A percentile compares a stretch with the other conserved stretches of the same genome.
These are phyloP conservation scores for Paguma larvata DNA, from an alignment of 2,797 vertebrate species.

Conservation along the genomic window DNA sequence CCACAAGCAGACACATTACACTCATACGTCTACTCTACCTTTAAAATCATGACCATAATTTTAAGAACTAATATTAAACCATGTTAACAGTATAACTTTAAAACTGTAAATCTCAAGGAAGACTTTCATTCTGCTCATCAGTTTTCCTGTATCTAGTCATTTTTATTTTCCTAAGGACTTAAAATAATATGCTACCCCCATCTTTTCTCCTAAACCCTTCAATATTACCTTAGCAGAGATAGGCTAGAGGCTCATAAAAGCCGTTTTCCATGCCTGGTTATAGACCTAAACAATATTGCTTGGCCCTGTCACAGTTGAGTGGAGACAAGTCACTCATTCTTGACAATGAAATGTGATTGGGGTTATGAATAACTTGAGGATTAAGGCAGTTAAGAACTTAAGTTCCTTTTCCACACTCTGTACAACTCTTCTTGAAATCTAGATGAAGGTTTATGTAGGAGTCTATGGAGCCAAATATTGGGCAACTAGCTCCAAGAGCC, in stretches of 20 bases:
- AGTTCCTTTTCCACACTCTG: background rate
- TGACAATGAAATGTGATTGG: background rate
- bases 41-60: background rate
- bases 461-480: background rate
- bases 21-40: background rate
- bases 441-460: background rate
- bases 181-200: background rate
- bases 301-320: background rate
- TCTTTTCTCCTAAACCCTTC: background rate
- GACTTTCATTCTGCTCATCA: background rate
- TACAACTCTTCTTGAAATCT: background rate
- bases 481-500: background rate
- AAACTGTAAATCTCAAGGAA: background rate
- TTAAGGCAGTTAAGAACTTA: background rate
- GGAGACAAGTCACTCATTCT: background rate
- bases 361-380: background rate
- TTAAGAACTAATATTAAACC: background rate
- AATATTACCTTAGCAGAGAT: background rate
- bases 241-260: background rate
- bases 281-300: background rate
- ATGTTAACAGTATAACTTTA: background rate
- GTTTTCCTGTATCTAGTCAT: background rate
- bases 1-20: background rate
- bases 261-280: background rate
- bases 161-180: constrained; percentile 14